Base-by-base conservation (phyloP, 1,140 invertebrate genomes). In the Eriocheir sinensis region DNA sequence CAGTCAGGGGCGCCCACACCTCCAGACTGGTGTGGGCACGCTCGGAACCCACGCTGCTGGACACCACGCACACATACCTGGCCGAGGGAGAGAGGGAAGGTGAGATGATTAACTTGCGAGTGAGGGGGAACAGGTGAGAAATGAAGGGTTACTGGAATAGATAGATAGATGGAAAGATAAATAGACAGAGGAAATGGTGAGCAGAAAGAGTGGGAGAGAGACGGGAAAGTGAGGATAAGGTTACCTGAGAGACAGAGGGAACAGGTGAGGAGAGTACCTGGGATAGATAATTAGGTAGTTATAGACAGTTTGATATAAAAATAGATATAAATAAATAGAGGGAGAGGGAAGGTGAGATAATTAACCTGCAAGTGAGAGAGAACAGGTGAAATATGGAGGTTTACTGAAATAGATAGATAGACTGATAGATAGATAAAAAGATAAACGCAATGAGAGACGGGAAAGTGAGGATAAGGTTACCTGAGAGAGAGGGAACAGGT, bases 1-100 rank as follows among this genome's bases (percentile, higher is more conserved):
- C 98, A 95, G 98, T 98, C 8, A 99, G 96, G 0, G 99, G 98
- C 21, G 95, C 96, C 96, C 93, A 89, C 32, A 95, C 95, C 60
- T 95, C 95, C 38, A 95, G 88, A 3, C 60, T 95, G 44, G 95
- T 95, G 88, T 95, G 92, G 40, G 95, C 83, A 15, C 92, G 48
- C 88, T 95, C 95, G 2, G 91, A 92, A n/a, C 92, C 95, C 40
- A 95, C 95, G 27, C 88, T 95, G 91, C 95, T 95, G 2, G 95
- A 93, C 40, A 93, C 95, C 44, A 95, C 95, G 90, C 95, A 95
- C 60, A 95, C 95, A 38, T 95, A 95, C 41, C 95, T 95, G 40
- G 9, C 17, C 15, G 41, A 89, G 0, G 38, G 32, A 41, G 86
- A 89, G 36, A 32, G 8, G 4, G 3, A 6, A 36, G 85, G 40